Conservation (phyloP, 1,140 invertebrate species). For the Plodia interpunctella region DNA sequence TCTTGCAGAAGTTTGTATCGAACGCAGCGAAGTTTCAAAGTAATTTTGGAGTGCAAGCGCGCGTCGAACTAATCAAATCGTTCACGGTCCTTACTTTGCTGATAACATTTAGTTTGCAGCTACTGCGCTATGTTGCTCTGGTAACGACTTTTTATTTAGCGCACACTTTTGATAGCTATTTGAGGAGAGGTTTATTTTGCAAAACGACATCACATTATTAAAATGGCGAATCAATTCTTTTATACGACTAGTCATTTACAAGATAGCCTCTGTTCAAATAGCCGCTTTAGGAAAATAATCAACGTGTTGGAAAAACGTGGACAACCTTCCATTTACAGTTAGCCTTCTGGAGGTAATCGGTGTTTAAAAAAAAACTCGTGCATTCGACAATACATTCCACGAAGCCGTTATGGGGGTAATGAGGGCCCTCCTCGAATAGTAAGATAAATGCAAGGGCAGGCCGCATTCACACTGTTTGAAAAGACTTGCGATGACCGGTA, state of each 20-base stretch:
- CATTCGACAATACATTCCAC: slow-evolving; percentile 9
- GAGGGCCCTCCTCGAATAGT: slow-evolving; percentile 12
- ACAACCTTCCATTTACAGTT: slow-evolving; percentile 2
- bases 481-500: neutral
- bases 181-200: slow-evolving; percentile 18
- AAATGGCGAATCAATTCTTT: neutral
- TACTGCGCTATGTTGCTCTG: slow-evolving; percentile 41
- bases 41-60: slow-evolving; percentile 72
- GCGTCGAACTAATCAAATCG: slow-evolving; percentile 71
- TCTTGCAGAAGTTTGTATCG: slow-evolving; percentile 48
- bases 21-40: slow-evolving; percentile 59
- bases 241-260: neutral
- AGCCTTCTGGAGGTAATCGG: neutral
- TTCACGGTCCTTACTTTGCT: slow-evolving; percentile 65
- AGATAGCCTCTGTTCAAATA: neutral
- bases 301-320: neutral
- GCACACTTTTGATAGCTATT: slow-evolving; percentile 22
- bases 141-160: slow-evolving; percentile 27
- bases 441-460: slow-evolving; percentile 8
- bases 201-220: slow-evolving; percentile 9
- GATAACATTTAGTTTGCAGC: slow-evolving; percentile 44
- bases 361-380: neutral
- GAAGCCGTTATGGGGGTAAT: slow-evolving; percentile 10
- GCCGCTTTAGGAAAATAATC: slow-evolving; percentile 3
- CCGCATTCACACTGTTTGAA: neutral